Evolutionary conservation across 2,113 vertebrate species (phyloP).

Genomic region (Myxocyprinus asiaticus): DNA sequence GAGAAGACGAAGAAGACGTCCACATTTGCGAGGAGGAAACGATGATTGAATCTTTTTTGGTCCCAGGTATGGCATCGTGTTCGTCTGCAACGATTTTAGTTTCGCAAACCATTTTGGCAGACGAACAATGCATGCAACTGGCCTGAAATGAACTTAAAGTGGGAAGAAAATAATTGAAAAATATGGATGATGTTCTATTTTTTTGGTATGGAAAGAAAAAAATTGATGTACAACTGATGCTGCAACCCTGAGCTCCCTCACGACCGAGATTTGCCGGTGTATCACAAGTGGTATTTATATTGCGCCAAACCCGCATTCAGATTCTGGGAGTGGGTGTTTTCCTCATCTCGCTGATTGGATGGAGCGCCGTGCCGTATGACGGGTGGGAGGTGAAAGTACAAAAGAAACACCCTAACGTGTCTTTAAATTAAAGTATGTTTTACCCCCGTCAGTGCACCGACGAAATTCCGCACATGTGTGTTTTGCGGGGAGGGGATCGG

Average conservation of each 20-base stretch:
- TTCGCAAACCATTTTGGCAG: slow-evolving; percentile 98
- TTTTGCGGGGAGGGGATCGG: slow-evolving; percentile 33
- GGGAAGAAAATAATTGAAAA: not conserved
- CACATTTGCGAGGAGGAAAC: slow-evolving; percentile 82
- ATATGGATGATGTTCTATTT: slow-evolving; percentile 33
- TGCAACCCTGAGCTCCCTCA: slow-evolving; percentile 78
- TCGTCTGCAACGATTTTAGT: slow-evolving; percentile 96
- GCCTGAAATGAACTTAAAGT: slow-evolving; percentile 70
- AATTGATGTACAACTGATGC: slow-evolving; percentile 65
- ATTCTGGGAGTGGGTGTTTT: slow-evolving; percentile 80
- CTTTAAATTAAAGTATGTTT: slow-evolving; percentile 16
- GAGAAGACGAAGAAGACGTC: slow-evolving; percentile 75
- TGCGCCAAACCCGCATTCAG: slow-evolving; percentile 75
- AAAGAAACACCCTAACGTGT: slow-evolving; percentile 46
- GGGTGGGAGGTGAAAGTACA: slow-evolving; percentile 60
- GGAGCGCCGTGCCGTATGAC: slow-evolving; percentile 74
- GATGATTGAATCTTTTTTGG: slow-evolving; percentile 85
- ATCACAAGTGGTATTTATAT: slow-evolving; percentile 87
- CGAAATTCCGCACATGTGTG: slow-evolving; percentile 50
- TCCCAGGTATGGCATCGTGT: slow-evolving; percentile 86
- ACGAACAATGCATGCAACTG: slow-evolving; percentile 95
- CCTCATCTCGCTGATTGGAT: slow-evolving; percentile 80
- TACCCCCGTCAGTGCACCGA: slow-evolving; percentile 31
- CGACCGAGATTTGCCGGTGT: slow-evolving; percentile 81
- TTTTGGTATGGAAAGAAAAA: slow-evolving; percentile 55